Base-by-base conservation (phyloP, 2,797 vertebrate species). In the Sus cebifrons region DNA sequence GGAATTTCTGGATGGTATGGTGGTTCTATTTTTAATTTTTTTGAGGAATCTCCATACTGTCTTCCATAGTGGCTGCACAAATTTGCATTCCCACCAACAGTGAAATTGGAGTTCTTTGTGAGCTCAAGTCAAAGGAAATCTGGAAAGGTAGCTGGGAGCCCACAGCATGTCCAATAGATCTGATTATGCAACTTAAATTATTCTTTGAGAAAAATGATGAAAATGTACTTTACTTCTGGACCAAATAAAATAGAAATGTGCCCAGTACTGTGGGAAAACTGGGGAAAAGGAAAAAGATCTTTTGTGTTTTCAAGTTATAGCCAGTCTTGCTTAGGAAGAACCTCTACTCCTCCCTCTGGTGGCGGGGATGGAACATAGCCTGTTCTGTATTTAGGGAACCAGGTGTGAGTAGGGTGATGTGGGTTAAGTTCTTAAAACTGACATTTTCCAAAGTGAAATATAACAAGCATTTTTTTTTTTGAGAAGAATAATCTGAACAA, bases 391-490 rank as follows among this genome's bases (percentile, higher is more conserved):
- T 75, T 12, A 4, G 40, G n/a, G 32, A 79, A 67, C 3, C 11
- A 23, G 58, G 70, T 2, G 6, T 84, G 23, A 75, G 9, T 6
- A 17, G 6, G 12, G 10, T 71, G 49, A 60, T 62, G 0, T 6
- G 8, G n/a, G 27, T 44, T 68, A 13, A 67, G 4, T 49, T 44
- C 17, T 75, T 81, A 85, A 79, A 16, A 11, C 5, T 64, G 7
- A 92, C n/a, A 0, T 74, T 87, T 92, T 82, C 36, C 27, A 67
- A 75, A 85, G 62, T 86, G 68, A 94, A 92, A 82, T 81, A 81
- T 65, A 67, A 6, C 27, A 52, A 77, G 12, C 5, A 2, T 78
- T 10, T 81, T 91, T 91, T 86, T 82, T 89, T 89, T 60, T n/a
- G 32, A 89, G 20, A 16, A 49, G 56, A 91, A 84, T 58, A 74